Evolutionary conservation across 2,113 vertebrate genomes (phyloP), one percentile per base, ranked within the genome.

Genomic region (Echinops telfairi): DNA sequence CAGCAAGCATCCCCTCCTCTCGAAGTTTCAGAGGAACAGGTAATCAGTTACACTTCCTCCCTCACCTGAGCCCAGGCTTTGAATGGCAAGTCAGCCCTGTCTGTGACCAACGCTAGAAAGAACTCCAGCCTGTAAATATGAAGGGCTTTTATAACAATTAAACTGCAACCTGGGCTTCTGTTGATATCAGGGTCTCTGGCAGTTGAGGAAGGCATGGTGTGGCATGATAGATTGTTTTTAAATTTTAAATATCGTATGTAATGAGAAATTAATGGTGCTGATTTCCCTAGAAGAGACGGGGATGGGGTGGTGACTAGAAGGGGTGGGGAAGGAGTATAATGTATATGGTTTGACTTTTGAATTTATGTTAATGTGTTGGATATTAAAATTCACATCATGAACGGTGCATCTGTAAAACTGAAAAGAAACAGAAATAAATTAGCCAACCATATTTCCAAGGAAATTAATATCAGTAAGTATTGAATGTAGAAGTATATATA

Each of bases 11-110:
- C 40, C 62, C 98, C 98, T n/a, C 98, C 98, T 73, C 98, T 98
- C 0, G 98, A 98, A 92, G 98, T 99, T 94, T 98, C 98, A 85
- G 99, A 99, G 97, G 99, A 99, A 87, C 99, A 99, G 98, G 99
- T 99, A 97, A 97, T 97, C 38, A 25, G 0, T 6, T 78, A 64
- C 25, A 36, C n/a, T 57, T 10, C 0, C 31, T 22, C 15, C 29
- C 71, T 19, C n/a, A 5, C 62, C 43, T 62, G 75, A 60, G 27
- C 31, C 57, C n/a, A 0, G 36, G 25, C 33, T 47, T 75, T 70
- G n/a, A 3, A 47, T 43, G 1, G 31, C 1, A 36, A 10, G 38
- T 9, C 29, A 36, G 31, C 76, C 88, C 27, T 16, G 43, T 11
- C 29, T 60, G 40, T 40, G 58, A 75, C 22, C 15, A 86, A 77